Evolutionary conservation across 2,888 invertebrate species (phyloP).

Genomic region (Molanna angustata): DNA sequence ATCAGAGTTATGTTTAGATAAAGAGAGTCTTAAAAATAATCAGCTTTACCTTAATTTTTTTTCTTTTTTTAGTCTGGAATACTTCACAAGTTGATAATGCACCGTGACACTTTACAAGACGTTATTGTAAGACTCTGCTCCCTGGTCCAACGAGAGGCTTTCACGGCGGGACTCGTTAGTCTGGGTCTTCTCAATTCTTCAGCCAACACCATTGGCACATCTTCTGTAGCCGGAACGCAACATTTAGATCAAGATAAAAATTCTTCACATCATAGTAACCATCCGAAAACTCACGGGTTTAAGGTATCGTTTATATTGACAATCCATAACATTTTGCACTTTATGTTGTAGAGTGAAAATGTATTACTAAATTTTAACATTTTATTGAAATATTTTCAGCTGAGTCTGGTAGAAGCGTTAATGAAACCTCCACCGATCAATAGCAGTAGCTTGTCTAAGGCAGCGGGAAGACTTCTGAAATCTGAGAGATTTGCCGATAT

Average conservation of each 20-base stretch:
- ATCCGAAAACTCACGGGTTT: conserved; percentile 33
- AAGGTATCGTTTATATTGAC: conserved; percentile 31
- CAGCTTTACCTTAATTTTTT: too few species aligned
- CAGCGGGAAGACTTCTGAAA: conserved; percentile 55
- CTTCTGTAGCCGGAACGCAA: conserved; percentile 9
- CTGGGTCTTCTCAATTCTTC: conserved; percentile 51
- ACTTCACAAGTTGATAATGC: conserved; percentile 49
- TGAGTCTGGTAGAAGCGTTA: conserved; percentile 60
- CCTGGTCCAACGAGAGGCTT: conserved; percentile 60
- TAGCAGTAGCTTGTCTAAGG: conserved; percentile 56
- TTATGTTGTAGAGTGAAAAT: too few species aligned
- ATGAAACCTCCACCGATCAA: conserved; percentile 57
- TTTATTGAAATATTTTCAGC: too few species aligned
- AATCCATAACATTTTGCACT: background rate
- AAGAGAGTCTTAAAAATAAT: background rate
- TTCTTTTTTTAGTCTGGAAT: conserved; percentile 46
- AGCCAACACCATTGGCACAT: conserved; percentile 1
- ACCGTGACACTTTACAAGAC: conserved; percentile 49
- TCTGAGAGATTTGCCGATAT: conserved; percentile 59
- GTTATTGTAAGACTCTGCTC: conserved; percentile 51
- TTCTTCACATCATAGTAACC: conserved; percentile 8
- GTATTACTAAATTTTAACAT: too few species aligned
- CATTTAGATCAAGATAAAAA: conserved; percentile 17
- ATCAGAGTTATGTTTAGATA: background rate
- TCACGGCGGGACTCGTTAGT: conserved; percentile 56